Base-by-base conservation (phyloP, 2,888 invertebrate species). In the Stratiomys singularior region DNA sequence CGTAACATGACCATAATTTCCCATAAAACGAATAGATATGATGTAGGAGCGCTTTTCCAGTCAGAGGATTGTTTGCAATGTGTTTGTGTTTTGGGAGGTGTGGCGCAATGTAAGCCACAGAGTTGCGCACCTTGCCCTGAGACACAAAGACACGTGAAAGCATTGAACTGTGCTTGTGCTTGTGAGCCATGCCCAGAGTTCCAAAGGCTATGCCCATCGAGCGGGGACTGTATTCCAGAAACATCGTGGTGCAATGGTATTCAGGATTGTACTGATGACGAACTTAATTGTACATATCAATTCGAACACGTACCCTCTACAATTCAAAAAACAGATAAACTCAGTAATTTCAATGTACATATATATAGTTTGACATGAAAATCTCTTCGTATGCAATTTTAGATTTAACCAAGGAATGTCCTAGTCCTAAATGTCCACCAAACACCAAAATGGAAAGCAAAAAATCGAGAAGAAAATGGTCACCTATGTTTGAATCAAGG, bases 251-350 rank as follows among this genome's bases (percentile, higher is more conserved):
- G 96, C 84, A 92, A 96, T 84, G 95, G 94, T 0, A 87, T 94
- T 0, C 89, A 91, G 80, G 93, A 96, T 85, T 96, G 96, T 82
- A 92, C 93, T 0, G 95, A 96, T 83, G 96, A 96, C 84, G 96
- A 96, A 86, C 85, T 87, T 1, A 87, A 90, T 78, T 96, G 96
- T 82, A 83, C 80, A 2, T 5, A 52, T 18, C 18, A 25, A 37
- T 37, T n/a, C 56, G n/a, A 56, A 7, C 5, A 60, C 21, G 13
- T 60, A 7, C 9, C 13, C 21, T 21, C 60, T 21, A 21, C 11
- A 23, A 25, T 21, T 13, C 60, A 18, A 60, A 18, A 0, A 25
- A 3, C 21, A 60, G 21, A 60, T 9, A 60, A 3, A 37, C 3
- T 9, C 5, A 37, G 37, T 37, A 37, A 37, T 37, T 37, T 3